Base-by-base conservation (phyloP, 2,797 vertebrate genomes). In the Erpetoichthys calabaricus region DNA sequence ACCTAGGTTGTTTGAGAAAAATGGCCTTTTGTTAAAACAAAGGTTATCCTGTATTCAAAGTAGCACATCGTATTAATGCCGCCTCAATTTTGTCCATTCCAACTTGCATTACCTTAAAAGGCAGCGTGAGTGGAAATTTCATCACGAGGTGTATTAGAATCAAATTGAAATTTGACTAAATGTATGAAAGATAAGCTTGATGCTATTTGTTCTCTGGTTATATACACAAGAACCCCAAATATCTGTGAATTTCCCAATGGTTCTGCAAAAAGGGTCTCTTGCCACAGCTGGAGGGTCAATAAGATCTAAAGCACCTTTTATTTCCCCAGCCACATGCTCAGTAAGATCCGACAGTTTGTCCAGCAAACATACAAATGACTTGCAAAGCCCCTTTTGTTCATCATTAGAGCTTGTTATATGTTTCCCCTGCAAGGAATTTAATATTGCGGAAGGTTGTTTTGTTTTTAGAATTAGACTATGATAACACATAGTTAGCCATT, bases 261-360 rank as follows among this genome's bases (percentile, higher is more conserved):
- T 63, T 73, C 64, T 68, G 70, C 75, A 77, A 80, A 80, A 74
- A 79, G 67, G 62, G 67, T 70, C 65, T 41, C 53, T 42, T 61
- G 62, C 68, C 73, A 69, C 67, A 73, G 69, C 68, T 70, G 73
- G 71, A 71, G 73, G 75, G 76, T 81, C 79, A 80, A 83, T 77
- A 80, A 75, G 59, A 70, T 67, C 61, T 51, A 72, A 78, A 82
- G 75, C 73, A 77, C 76, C 72, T 76, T 75, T 80, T 78, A 82
- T 83, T 85, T 82, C 77, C 81, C 77, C 57, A 71, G 77, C 66
- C 69, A 67, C 75, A 70, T 61, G 67, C 69, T 62, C 59, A 54
- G 65, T 74, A 63, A 68, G 69, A 75, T 73, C 70, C 66, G 61
- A 63, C 68, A 68, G 78, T 80, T 80, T 79, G 74, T 78, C 70